phyloP scores from a whole-genome alignment of 2,797 vertebrate species.

The Danio aesculapii region DNA sequence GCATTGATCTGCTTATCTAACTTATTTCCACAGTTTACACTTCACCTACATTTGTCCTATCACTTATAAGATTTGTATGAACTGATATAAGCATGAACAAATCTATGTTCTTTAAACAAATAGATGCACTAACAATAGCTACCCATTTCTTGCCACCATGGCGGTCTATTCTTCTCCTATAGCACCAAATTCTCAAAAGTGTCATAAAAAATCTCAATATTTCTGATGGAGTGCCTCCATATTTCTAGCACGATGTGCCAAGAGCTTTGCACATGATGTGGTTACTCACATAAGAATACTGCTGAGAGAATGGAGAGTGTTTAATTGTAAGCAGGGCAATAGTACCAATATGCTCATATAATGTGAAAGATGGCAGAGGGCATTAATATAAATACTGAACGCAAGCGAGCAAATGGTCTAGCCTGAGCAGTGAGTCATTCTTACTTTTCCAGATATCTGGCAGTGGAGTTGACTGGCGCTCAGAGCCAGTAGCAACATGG shows the following conservation, averaged over 20 bases:
- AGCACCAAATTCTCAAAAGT: conserved; percentile 55
- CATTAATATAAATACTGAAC: conserved; percentile 66
- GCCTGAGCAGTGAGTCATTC: conserved; percentile 80
- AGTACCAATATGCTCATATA: conserved; percentile 57
- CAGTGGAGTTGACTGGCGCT: conserved; percentile 61
- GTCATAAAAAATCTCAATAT: conserved; percentile 60
- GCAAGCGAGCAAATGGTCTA: conserved; percentile 69
- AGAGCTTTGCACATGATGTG: conserved; percentile 31
- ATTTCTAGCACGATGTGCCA: conserved; percentile 30
- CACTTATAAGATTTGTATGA: conserved; percentile 33
- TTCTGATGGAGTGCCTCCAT: conserved; percentile 43
- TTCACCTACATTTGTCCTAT: background rate
- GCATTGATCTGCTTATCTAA: background rate
- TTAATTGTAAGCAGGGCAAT: conserved; percentile 56
- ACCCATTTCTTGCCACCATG: conserved; percentile 14
- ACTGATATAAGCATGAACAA: background rate
- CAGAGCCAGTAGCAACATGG: conserved; percentile 81
- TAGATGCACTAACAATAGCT: conserved; percentile 22
- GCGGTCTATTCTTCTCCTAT: conserved; percentile 50
- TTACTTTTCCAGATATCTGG: conserved; percentile 86
- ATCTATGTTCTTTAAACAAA: background rate
- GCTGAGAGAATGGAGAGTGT: conserved; percentile 38
- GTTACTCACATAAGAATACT: conserved; percentile 37
- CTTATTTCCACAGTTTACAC: background rate
- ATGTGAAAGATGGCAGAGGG: conserved; percentile 61